A percentile compares a stretch with the other conserved stretches of the same genome.
Evolutionary conservation across 2,888 invertebrate genomes (phyloP).

Genomic region (Xestia xanthographa): DNA sequence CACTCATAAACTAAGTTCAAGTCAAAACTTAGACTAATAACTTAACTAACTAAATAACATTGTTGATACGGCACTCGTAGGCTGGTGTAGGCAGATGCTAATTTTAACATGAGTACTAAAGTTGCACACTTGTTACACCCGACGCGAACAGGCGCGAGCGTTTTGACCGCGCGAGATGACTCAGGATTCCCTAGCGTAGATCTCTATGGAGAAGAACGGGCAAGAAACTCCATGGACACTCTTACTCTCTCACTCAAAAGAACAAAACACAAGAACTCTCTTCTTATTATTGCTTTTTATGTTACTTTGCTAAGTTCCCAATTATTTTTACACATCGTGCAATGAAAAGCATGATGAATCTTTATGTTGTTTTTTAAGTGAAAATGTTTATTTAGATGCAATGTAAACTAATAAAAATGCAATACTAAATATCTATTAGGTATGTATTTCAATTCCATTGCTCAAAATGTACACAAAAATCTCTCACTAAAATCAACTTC

Average conservation of each 20-base stretch:
- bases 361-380: background rate
- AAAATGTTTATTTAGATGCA: background rate
- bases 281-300: background rate
- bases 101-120: constrained; percentile 46
- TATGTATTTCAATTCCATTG: background rate
- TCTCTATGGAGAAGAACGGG: too few species aligned
- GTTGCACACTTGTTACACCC: constrained; percentile 35
- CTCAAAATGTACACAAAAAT: background rate
- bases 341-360: background rate
- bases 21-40: constrained; percentile 39
- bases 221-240: too few species aligned
- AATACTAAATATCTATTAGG: background rate
- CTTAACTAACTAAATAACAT: constrained; percentile 55
- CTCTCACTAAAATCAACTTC: background rate
- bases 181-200: too few species aligned
- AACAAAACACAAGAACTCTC: background rate
- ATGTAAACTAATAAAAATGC: background rate
- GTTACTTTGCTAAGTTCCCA: background rate
- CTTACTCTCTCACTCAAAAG: too few species aligned
- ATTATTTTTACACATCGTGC: background rate
- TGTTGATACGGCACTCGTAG: constrained; percentile 50
- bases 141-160: constrained; percentile 4
- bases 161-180: background rate
- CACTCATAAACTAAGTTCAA: constrained; percentile 27
- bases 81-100: constrained; percentile 67